Conservation (phyloP, 1,140 invertebrate species). For the Aphaenogaster rudis region DNA sequence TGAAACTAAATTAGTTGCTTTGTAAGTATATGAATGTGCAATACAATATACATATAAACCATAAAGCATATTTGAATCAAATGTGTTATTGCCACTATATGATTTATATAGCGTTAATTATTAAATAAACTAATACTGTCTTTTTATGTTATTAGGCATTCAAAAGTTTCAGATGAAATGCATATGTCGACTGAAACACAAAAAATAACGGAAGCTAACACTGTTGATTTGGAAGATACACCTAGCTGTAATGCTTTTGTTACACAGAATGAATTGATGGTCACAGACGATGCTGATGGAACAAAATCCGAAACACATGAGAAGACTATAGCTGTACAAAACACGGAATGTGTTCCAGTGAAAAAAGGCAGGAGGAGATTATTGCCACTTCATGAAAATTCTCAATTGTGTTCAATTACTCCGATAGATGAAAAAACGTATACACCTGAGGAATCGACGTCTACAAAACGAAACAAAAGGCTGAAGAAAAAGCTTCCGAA, state of each 20-base stretch:
- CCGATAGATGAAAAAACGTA: constrained; percentile 64
- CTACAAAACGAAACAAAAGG: constrained; percentile 33
- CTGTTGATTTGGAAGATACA: constrained; percentile 36
- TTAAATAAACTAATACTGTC: not conserved
- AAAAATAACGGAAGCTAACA: constrained; percentile 4
- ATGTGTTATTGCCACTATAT: not conserved
- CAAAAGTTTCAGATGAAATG: constrained; percentile 4
- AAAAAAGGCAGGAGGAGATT: constrained; percentile 74
- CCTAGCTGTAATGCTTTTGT: not conserved
- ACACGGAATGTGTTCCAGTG: not conserved
- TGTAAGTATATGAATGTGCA: constrained; percentile 46
- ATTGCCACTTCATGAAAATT: constrained; percentile 74
- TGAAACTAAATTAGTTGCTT: not conserved
- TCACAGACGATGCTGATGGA: constrained; percentile 74
- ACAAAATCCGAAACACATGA: constrained; percentile 40
- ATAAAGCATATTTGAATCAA: not conserved
- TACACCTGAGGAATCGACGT: not conserved
- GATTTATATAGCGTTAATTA: constrained; percentile 9
- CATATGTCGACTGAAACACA: not conserved
- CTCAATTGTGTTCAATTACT: constrained; percentile 77
- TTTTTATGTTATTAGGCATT: constrained; percentile 26
- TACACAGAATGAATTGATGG: constrained; percentile 22
- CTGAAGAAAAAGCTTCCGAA: constrained; percentile 32
- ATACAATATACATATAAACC: not conserved
- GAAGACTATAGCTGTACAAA: constrained; percentile 8